Conservation (phyloP, 2,113 vertebrate species). For the Mustela nigripes region DNA sequence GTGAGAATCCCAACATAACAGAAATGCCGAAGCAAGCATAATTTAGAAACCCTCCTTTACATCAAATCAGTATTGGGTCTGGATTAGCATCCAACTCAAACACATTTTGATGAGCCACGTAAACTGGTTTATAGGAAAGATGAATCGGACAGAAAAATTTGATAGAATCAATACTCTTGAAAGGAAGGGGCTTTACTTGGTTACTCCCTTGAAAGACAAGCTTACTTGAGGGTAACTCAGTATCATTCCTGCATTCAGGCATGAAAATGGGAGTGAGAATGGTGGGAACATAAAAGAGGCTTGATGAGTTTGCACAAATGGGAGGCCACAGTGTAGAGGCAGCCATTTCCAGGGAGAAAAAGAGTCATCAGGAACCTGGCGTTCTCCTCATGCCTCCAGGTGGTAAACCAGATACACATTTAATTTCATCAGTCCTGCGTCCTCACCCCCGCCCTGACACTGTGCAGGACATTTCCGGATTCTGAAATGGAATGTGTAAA, state of each 20-base stretch:
- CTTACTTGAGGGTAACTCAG: not conserved
- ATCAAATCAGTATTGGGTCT: not conserved
- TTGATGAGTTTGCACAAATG: not conserved
- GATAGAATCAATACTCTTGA: not conserved
- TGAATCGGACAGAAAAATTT: not conserved
- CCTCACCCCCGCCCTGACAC: not conserved
- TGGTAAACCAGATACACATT: not conserved
- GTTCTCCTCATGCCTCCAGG: not conserved
- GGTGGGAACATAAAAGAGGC: not conserved
- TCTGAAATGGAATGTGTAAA: too few relatives aligned
- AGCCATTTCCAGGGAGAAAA: not conserved
- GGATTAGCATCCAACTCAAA: slow-evolving; percentile 48
- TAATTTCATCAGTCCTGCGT: not conserved
- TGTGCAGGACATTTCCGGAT: too few relatives aligned
- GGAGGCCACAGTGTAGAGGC: not conserved
- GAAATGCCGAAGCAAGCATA: slow-evolving; percentile 53
- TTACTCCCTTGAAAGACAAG: not conserved
- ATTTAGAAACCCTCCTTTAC: slow-evolving; percentile 8
- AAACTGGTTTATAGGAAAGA: slow-evolving; percentile 1
- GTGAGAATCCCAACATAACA: not conserved
- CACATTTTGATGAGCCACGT: not conserved
- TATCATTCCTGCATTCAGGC: not conserved
- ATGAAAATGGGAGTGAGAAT: not conserved
- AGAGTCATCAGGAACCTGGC: accelerated
- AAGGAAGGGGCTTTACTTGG: not conserved